Conservation (phyloP, 35 echinoderm and acorn worm genomes). For the Strongylocentrotus purpuratus region DNA sequence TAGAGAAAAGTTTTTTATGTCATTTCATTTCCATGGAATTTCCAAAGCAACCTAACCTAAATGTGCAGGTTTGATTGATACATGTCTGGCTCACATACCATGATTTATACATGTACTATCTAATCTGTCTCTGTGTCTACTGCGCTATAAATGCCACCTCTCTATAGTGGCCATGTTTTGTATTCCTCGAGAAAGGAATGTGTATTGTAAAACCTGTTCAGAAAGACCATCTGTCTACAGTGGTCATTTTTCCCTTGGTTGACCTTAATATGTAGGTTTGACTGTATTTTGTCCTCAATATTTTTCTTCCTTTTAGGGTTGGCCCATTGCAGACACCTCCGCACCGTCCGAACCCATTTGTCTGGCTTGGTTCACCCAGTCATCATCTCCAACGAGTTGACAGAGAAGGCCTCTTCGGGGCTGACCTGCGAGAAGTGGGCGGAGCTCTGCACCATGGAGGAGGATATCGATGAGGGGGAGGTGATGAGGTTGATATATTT, state of each 20-base stretch:
- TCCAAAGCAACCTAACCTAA: too few relatives aligned
- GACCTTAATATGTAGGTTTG: background rate
- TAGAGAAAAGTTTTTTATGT: too few relatives aligned
- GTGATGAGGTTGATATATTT: conserved; percentile 91
- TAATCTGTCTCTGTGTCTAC: background rate
- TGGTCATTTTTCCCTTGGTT: background rate
- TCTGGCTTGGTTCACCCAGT: conserved; percentile 90
- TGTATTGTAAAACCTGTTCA: too few relatives aligned
- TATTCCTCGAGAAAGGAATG: too few relatives aligned
- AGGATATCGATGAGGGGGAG: conserved; percentile 85
- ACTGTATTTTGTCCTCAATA: background rate
- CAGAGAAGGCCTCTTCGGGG: conserved; percentile 60
- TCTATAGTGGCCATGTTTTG: too few relatives aligned
- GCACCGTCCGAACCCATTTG: conserved; percentile 94
- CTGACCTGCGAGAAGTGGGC: conserved; percentile 87
- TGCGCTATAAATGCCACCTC: background rate
- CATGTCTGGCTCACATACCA: background rate
- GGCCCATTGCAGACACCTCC: conserved; percentile 95
- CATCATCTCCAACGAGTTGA: conserved; percentile 67
- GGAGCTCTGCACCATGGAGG: conserved; percentile 44
- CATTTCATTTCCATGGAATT: too few relatives aligned
- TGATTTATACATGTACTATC: background rate
- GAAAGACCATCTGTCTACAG: too few relatives aligned
- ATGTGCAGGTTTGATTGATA: too few relatives aligned
- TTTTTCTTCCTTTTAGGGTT: conserved; percentile 69